A percentile compares a stretch with the other conserved stretches of the same genome.
Conservation (phyloP, 2,113 vertebrate species). For the Cavia porcellus region DNA sequence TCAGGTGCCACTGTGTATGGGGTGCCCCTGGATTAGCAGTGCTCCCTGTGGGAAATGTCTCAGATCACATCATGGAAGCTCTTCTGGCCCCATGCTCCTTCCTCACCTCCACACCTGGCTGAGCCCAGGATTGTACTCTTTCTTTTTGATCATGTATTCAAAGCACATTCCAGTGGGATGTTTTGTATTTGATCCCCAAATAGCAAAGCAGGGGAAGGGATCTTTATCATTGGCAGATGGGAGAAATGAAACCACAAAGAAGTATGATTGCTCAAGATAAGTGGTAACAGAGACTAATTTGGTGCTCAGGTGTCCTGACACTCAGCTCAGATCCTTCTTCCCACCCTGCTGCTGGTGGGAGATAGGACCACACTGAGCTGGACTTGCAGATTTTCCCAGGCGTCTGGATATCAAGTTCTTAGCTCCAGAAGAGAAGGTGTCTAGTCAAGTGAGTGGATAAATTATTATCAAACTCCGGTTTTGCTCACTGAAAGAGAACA, state of each 20-base stretch:
- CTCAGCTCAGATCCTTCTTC: rapidly evolving
- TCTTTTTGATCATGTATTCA: background rate
- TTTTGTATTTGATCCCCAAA: background rate
- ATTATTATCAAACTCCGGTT: too few relatives aligned
- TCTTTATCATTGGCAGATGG: background rate
- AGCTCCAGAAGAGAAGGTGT: background rate
- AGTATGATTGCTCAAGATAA: background rate
- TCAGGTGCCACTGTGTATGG: background rate
- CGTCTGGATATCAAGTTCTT: background rate
- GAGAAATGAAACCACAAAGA: background rate
- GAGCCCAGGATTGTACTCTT: rapidly evolving
- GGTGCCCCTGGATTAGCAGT: background rate
- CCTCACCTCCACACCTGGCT: too few relatives aligned
- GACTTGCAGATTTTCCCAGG: background rate
- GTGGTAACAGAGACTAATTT: rapidly evolving
- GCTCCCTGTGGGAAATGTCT: rapidly evolving
- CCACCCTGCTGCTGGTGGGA: background rate
- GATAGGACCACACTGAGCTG: background rate
- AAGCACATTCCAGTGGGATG: background rate
- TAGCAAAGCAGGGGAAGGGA: background rate
- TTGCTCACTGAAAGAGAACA: background rate
- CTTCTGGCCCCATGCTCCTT: background rate
- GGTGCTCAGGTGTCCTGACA: too few relatives aligned
- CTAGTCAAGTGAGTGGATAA: background rate
- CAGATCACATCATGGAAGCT: background rate